Evolutionary conservation across 2,888 invertebrate genomes (phyloP), one percentile per base, ranked within the genome.

Genomic region (Venustoraphidia nigricollis): DNA sequence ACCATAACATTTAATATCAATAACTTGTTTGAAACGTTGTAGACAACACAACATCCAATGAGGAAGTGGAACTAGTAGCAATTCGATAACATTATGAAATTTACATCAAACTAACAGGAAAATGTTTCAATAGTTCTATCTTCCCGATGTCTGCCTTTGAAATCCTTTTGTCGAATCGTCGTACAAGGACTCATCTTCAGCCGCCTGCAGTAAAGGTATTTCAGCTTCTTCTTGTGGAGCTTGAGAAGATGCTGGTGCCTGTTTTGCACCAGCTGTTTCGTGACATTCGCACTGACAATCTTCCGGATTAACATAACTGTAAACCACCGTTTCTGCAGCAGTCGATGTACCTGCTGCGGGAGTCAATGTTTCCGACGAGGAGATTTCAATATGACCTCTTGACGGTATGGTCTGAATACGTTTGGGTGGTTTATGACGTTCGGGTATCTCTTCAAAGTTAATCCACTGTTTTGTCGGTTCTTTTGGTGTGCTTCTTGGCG

Each of bases 201-300:
- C 27, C 27, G 27, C 27, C 36, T 47, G 47, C 38, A 47, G 38
- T 36, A 47, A 43, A 9, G 47, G 47, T 10, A 45, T 37, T 45
- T 45, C 45, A 8, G 45, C 45, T 37, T 45, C 45, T n/a, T 42
- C 42, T 45, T 45, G 14, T 3, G 41, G 14, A 9, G 8, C 37
- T 17, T 48, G 45, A 55, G 58, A 59, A 6, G 65, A 58, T 3
- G 14, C 9, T 46, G 48, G n/a, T 43, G 47, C 41, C 51, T 49
- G 48, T 41, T 47, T 8, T 11, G 46, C 51, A 42, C 53, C 53
- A 49, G 68, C 65, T 42, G 66, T 71, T 59, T 82, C 83, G 67
- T 89, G 89, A 61, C 89, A 89, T 67, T 89, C 88, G 68, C 89
- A 89, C 62, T 84, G 83, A 61, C 89, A 89, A 59, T 87, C 86